Evolutionary conservation across 2,113 vertebrate genomes (phyloP), one percentile per base, ranked within the genome.

Genomic region (Ctenomys sociabilis): DNA sequence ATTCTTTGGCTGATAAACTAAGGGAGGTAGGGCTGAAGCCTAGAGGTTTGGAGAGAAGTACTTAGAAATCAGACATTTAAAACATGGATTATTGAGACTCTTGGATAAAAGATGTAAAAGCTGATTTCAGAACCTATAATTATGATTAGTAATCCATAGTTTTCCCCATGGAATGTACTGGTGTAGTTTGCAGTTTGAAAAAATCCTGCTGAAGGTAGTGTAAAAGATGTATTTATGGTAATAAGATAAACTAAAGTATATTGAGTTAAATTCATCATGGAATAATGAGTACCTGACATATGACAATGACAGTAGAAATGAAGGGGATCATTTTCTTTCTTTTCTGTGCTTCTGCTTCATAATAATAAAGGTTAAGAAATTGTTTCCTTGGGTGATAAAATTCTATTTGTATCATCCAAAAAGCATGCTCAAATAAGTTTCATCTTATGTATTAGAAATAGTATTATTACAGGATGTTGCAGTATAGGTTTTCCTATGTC

Each of bases 311-410:
- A 88, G 40, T 32, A 94, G 54, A 24, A 85, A 88, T 93, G 7
- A 85, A 90, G 30, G 40, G 0, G 1, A 54, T 85, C 9, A 32
- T 86, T 94, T 86, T 92, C 7, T 66, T 30, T 68, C 59, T 83
- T 78, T 84, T 61, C 66, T 94, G 59, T 59, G 66, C 16, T 90
- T 89, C 91, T 64, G 57, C 45, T 3, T 88, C 17, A 63, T 81
- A 93, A 82, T 49, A 57, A 85, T 85, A 73, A 96, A 86, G 37
- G 17, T 82, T 86, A 68, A 95, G 7, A 37, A 90, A 54, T 92
- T 78, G 17, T 7, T 92, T 83, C 91, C 22, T 88, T 11, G 66
- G 68, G 8, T 17, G 19, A 72, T 80, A 78, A 92, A 86, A 68
- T n/a, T 78, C 7, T 63, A 6, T 85, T n/a, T 88, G 19, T 30